Base-by-base conservation (phyloP, 2,888 invertebrate species). In the Habroteleia sp. region DNA sequence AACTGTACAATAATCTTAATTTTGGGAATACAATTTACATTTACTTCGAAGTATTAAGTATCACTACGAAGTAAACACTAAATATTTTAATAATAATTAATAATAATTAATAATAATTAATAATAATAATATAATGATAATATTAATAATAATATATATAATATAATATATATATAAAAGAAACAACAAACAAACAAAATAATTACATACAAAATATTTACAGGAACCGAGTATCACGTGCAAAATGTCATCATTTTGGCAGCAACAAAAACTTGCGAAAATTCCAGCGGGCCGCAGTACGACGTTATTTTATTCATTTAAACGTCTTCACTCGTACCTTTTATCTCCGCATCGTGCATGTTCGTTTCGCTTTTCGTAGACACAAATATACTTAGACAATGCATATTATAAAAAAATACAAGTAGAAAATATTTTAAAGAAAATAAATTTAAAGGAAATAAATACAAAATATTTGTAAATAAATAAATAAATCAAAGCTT, bases 171-270 rank as follows among this genome's bases (percentile, higher is more conserved):
- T 68, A 46, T 50, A 56, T 41, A 50, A 58, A 60, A 37, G 46
- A 62, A 62, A 52, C 54, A 71, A 54, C 48, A 50, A 68, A 74
- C 60, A 62, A 68, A 68, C 60, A 74, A 54, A 52, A 62, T 77
- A 76, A 76, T 76, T 80, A 78, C 79, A 74, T 56, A 71, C 31
- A 50, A 50, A 56, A 56, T 81, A 81, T 81, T 69, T 81, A 80
- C 80, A 83, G 80, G 81, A 82, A 82, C 80, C 79, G 77, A 81
- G 68, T 79, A 71, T 77, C 74, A 77, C 79, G 62, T 69, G 54
- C 35, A 62, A 65, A 82, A 84, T 82, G 84, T 81, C 81, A 66
- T 79, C 73, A 33, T 60, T 73, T 66, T 48, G 31, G 50, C 46
- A 63, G 44, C 41, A 60, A 44, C 56, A 42, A 52, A 20, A 25